A percentile compares a stretch with the other conserved stretches of the same genome.
These are phyloP conservation scores for Troides oblongomaculatus DNA, from an alignment of 2,888 invertebrate species.

Conservation along the genomic window DNA sequence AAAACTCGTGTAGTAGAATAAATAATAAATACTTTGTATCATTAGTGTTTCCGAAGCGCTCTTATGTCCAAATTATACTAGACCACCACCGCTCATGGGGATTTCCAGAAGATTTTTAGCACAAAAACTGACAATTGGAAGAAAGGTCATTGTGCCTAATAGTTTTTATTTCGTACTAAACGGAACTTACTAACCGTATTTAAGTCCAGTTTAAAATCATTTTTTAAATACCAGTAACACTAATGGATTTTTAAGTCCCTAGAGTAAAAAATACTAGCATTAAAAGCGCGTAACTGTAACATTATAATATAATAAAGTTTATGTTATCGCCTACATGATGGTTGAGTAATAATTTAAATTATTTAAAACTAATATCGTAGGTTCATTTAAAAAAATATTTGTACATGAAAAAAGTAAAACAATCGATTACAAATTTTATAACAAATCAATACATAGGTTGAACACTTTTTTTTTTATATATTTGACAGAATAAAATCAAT, in stretches of 20 bases:
- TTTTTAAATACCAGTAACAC: constrained; percentile 17
- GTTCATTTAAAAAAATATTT: no score
- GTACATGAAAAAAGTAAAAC: no score
- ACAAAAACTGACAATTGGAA: constrained; percentile 52
- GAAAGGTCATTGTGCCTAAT: constrained; percentile 53
- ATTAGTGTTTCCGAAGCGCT: constrained; percentile 16
- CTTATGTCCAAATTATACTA: constrained; percentile 35
- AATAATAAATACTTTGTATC: background rate
- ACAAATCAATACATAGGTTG: no score
- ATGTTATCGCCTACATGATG: no score
- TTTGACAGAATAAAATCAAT: no score
- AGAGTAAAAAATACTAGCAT: no score
- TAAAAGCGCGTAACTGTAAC: no score
- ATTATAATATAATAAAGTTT: no score
- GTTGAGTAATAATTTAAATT: no score
- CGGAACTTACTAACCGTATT: constrained; percentile 29
- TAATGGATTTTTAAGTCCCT: constrained; percentile 7
- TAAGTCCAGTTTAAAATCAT: constrained; percentile 5
- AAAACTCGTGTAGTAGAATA: background rate
- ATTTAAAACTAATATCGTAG: no score
- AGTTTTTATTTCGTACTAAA: constrained; percentile 21
- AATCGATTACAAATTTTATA: no score
- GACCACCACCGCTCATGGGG: constrained; percentile 47
- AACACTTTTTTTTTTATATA: no score
- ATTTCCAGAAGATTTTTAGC: constrained; percentile 50